Conservation (phyloP, 2,797 vertebrate genomes). For the Tamandua tetradactyla region DNA sequence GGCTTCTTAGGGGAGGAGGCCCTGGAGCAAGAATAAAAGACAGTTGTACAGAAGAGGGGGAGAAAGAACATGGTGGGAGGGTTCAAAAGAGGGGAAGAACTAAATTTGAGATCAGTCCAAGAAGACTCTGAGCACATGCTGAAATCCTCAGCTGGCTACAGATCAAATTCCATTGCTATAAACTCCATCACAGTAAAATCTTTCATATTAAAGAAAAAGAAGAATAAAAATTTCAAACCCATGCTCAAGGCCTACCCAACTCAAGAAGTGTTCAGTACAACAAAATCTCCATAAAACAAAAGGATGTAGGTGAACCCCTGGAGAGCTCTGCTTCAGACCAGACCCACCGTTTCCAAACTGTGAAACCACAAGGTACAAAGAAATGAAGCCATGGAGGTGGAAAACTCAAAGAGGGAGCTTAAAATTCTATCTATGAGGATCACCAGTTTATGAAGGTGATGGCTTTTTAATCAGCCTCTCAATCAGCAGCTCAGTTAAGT, state of each 20-base stretch:
- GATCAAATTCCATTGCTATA: not conserved
- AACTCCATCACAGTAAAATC: not conserved
- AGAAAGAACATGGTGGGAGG: rapidly evolving
- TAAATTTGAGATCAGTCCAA: rapidly evolving
- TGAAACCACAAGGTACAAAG: conserved; percentile 65
- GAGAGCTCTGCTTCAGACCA: not conserved
- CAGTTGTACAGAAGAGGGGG: rapidly evolving
- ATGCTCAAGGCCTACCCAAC: not conserved
- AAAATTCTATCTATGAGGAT: conserved; percentile 65
- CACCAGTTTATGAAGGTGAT: conserved; percentile 55
- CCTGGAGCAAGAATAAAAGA: not conserved
- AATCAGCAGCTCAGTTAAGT: conserved; percentile 62
- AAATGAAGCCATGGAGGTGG: conserved; percentile 58
- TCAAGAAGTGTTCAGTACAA: not conserved
- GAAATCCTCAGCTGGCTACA: rapidly evolving
- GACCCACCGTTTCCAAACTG: conserved; percentile 46
- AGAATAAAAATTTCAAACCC: conserved; percentile 43
- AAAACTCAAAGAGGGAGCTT: conserved; percentile 63
- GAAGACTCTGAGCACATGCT: not conserved
- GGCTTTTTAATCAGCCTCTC: conserved; percentile 77
- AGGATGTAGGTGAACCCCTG: not conserved
- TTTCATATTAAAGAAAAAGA: not conserved
- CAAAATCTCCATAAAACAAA: not conserved
- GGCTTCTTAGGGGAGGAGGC: not conserved
- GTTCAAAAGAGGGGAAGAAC: rapidly evolving